phyloP scores from a whole-genome alignment of 2,888 invertebrate species.

The Drosophila ustulata region DNA sequence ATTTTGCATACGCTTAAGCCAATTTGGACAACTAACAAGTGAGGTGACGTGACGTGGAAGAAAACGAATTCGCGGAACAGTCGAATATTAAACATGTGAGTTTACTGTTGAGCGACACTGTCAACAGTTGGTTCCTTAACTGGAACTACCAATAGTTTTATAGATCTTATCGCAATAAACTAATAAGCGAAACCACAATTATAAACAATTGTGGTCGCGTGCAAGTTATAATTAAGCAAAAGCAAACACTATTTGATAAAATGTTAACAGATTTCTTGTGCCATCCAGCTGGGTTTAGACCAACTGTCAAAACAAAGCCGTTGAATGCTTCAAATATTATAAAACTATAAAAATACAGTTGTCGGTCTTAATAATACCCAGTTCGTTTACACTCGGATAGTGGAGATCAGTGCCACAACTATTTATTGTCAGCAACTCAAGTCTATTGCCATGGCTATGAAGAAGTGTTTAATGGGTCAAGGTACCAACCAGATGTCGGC shows the following conservation, averaged over 20 bases:
- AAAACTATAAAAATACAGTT: not conserved
- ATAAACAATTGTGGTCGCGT: slow-evolving; percentile 18
- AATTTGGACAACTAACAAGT: slow-evolving; percentile 29
- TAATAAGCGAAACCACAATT: slow-evolving; percentile 7
- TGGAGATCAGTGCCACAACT: too few species aligned
- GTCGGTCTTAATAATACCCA: too few species aligned
- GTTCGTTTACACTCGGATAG: too few species aligned
- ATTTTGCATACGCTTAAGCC: slow-evolving; percentile 24
- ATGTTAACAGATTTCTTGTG: slow-evolving; percentile 4
- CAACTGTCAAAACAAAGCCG: slow-evolving; percentile 13
- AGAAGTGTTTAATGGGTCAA: slow-evolving; percentile 22
- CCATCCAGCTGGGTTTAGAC: not conserved
- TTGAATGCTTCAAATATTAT: not conserved
- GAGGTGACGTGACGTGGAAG: slow-evolving; percentile 26
- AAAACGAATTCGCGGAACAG: slow-evolving; percentile 2
- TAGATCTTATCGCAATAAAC: slow-evolving; percentile 25
- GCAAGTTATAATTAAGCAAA: slow-evolving; percentile 1
- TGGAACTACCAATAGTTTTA: not conserved
- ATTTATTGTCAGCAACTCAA: not conserved
- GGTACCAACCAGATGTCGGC: slow-evolving; percentile 9
- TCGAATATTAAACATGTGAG: slow-evolving; percentile 12
- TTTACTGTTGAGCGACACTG: slow-evolving; percentile 6
- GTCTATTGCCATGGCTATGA: not conserved
- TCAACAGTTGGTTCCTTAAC: slow-evolving; percentile 19
- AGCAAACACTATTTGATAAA: slow-evolving; percentile 10